Evolutionary conservation across 2,113 vertebrate genomes (phyloP).

Genomic region (Cottus gobio): DNA sequence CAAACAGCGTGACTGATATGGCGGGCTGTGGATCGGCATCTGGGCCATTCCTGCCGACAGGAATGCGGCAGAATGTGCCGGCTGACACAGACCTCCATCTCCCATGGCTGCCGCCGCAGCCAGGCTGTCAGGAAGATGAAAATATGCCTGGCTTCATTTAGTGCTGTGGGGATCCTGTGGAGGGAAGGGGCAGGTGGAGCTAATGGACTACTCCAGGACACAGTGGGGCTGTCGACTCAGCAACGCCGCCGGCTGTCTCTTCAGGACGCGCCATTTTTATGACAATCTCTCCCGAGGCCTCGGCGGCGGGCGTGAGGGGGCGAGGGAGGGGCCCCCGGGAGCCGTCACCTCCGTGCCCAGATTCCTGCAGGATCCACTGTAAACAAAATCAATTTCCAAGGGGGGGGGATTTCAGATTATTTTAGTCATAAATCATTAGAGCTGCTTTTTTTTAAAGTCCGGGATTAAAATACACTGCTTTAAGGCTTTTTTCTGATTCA

Average conservation of each 20-base stretch:
- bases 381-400: slow-evolving; percentile 67
- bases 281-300: slow-evolving; percentile 68
- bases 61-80: slow-evolving; percentile 52
- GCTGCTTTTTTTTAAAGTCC: slow-evolving; percentile 19
- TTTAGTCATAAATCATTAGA: slow-evolving; percentile 28
- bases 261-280: slow-evolving; percentile 68
- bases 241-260: slow-evolving; percentile 70
- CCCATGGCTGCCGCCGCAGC: slow-evolving; percentile 65
- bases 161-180: slow-evolving; percentile 75
- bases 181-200: slow-evolving; percentile 77
- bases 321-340: slow-evolving; percentile 32
- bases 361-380: slow-evolving; percentile 66
- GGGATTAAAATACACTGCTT: neutral
- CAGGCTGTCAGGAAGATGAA: slow-evolving; percentile 79
- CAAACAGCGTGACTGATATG: slow-evolving; percentile 40
- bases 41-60: slow-evolving; percentile 51
- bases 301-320: slow-evolving; percentile 23
- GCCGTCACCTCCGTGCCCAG: slow-evolving; percentile 50
- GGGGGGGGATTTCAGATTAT: slow-evolving; percentile 34
- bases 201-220: slow-evolving; percentile 80
- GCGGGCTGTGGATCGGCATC: slow-evolving; percentile 53
- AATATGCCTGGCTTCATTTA: slow-evolving; percentile 81
- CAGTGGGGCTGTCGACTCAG: slow-evolving; percentile 79
- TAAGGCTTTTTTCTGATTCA: slow-evolving; percentile 6
- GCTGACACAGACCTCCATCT: slow-evolving; percentile 71